Base-by-base conservation (phyloP, 1,140 invertebrate genomes). In the Notospermus geniculatus region DNA sequence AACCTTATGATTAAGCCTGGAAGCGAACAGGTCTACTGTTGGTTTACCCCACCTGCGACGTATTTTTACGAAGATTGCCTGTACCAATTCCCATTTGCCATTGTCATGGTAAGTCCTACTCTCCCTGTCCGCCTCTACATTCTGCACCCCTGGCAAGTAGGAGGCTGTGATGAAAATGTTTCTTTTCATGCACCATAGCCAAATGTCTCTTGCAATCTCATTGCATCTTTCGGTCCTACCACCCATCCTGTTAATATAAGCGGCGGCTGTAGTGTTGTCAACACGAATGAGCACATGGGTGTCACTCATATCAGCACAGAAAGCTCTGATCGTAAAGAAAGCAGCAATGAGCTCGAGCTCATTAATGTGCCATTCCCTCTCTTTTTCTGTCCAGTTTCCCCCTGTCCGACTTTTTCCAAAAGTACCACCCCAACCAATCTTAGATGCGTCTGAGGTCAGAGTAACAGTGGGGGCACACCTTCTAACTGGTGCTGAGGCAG, bases 1-100 rank as follows among this genome's bases (percentile, higher is more conserved):
- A 7, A 65, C 9, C 43, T 70, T 62, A 43, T 41, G 2, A 57
- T 68, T 68, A 2, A 62, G 2, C 32, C 63, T 60, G 2, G 65
- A 65, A 13, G 65, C 68, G 60, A 70, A 70, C 25, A 70, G 46
- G 55, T 65, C 65, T 36, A 67, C 39, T 25, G 57, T 36, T 19
- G 32, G 19, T 15, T 23, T 53, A 2, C 50, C 46, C 11, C 19
- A 61, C 30, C 13, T 59, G 17, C 59, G 60, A 63, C 13, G 57
- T 46, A 15, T 15, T 17, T 56, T 1, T 22, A 39, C 32, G 13
- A 29, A n/a, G 7, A 63, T 29, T 13, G 54, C 30, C 13, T 59
- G 17, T 59, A 60, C 61, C 13, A 60, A 45, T 5, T 41, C 52
- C 62, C 67, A 66, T 58, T 69, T 62, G n/a, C 22, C 27, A 29